Conservation (phyloP, 2,113 vertebrate species). For the Tor tambroides region DNA sequence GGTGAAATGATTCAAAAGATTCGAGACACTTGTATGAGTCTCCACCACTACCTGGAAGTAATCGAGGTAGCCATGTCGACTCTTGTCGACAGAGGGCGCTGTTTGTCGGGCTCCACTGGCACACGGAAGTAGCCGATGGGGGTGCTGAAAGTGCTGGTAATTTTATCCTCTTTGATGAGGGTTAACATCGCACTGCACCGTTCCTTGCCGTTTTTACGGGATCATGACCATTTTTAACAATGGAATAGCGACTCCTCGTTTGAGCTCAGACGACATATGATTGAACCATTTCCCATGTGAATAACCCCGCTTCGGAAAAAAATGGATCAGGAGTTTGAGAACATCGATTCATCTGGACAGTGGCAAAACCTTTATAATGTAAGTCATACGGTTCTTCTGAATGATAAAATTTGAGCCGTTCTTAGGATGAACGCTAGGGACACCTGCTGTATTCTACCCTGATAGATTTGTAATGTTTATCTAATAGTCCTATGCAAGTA, state of each 20-base stretch:
- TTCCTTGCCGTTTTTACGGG: neutral
- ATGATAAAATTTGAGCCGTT: neutral
- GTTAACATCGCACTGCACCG: constrained; percentile 22
- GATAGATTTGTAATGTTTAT: neutral
- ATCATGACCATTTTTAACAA: neutral
- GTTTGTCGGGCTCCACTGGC: neutral
- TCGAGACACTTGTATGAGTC: neutral
- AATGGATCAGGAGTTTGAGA: constrained; percentile 85
- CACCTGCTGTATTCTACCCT: neutral
- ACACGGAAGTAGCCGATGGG: constrained; percentile 51
- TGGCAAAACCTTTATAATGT: constrained; percentile 92
- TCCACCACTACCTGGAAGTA: neutral
- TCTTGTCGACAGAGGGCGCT: constrained; percentile 11
- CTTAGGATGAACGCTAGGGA: neutral
- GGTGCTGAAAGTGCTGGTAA: constrained; percentile 33
- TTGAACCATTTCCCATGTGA: neutral
- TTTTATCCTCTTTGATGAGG: constrained; percentile 43
- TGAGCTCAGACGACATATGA: neutral
- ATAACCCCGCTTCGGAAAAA: constrained; percentile 5
- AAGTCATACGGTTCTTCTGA: constrained; percentile 68
- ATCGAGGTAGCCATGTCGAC: neutral
- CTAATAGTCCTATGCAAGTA: constrained; percentile 6
- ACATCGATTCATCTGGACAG: constrained; percentile 81
- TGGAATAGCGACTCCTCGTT: neutral
- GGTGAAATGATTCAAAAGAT: neutral